Evolutionary conservation across 2,797 vertebrate species (phyloP), one percentile per base, ranked within the genome.

Genomic region (Anas capensis): DNA sequence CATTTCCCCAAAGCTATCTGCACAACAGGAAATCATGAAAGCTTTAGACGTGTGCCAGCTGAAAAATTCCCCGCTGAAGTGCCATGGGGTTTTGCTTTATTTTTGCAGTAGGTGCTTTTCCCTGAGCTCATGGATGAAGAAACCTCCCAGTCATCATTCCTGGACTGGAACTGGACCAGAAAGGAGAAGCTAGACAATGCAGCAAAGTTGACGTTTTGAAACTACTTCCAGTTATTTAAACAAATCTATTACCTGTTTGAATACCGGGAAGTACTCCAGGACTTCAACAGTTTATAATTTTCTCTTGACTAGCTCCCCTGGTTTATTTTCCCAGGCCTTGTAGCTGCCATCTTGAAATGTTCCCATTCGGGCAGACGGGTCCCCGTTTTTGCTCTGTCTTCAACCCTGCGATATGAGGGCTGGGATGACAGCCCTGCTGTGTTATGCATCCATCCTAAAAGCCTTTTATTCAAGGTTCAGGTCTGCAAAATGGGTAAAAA

Each of bases 171-270:
- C 82, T 90, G 83, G 51, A 93, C 73, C 81, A 95, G 93, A 91
- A 92, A 91, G 64, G 70, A 96, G 85, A 90, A 84, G 48, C 88
- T 60, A 94, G 95, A 93, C 95, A 94, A 93, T 95, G 90, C 15
- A 51, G 86, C 64, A 64, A 84, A 96, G 92, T 71, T 86, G 82
- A 85, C 13, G 3, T 84, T 97, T 94, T 93, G 94, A 93, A 92
- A 88, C 73, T 86, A 93, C 91, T 96, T 97, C 95, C 94, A 90
- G 88, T 93, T 90, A 96, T 96, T 96, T 96, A 94, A 96, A 90
- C 58, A 81, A 90, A 82, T 88, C 88, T 90, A 92, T 94, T 96
- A 97, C 93, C 93, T 97, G 94, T 73, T 93, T 96, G 93, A 96
- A 95, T 96, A 93, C 90, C 78, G 93, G 96, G 95, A 93, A 96